Percentiles rank a stretch among this genome's conserved stretches.
phyloP scores from a whole-genome alignment of 2,797 vertebrate genomes.

The Oreochromis mossambicus region DNA sequence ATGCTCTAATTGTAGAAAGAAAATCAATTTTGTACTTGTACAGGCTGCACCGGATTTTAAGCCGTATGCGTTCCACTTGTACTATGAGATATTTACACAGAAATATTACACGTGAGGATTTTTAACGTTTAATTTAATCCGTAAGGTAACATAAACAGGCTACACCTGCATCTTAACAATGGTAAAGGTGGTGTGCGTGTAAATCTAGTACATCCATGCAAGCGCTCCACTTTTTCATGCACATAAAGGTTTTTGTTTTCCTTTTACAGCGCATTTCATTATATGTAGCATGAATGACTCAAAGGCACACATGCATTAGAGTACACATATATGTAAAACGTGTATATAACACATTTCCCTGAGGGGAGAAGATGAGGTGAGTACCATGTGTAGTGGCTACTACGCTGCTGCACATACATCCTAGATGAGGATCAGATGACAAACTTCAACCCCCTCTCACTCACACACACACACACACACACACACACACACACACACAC shows the following conservation, averaged over 20 bases:
- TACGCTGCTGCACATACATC: conserved; percentile 35
- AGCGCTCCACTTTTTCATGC: not conserved
- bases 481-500: not conserved
- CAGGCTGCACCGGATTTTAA: no score
- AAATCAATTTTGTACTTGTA: no score
- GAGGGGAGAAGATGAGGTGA: no score
- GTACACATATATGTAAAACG: not conserved
- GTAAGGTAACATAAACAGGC: not conserved
- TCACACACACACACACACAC: not conserved
- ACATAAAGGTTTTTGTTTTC: not conserved
- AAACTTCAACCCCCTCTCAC: conserved; percentile 25
- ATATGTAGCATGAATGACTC: not conserved
- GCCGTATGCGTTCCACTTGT: no score
- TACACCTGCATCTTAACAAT: conserved; percentile 45
- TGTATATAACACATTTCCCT: not conserved
- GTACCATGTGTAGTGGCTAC: conserved; percentile 12
- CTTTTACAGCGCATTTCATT: not conserved
- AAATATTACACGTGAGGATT: no score
- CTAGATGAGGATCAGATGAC: conserved; percentile 54
- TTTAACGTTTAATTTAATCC: no score
- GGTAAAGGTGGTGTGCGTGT: not conserved
- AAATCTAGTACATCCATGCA: not conserved
- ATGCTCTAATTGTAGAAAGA: no score
- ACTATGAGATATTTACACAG: no score
- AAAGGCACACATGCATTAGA: not conserved